Conservation (phyloP, 1,140 invertebrate genomes). For the Pantala flavescens region DNA sequence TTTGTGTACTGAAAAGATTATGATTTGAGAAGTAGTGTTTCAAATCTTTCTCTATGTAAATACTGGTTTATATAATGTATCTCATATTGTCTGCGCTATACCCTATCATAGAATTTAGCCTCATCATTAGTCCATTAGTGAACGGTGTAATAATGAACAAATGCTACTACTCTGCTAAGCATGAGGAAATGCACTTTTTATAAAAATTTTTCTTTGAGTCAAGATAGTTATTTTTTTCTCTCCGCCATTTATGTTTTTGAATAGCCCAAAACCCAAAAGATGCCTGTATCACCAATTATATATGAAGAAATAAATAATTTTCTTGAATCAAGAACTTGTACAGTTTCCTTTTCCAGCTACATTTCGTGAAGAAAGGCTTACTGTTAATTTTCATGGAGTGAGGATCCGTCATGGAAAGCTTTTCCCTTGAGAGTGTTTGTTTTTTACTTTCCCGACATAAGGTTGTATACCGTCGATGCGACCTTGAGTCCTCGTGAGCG, state of each 20-base stretch:
- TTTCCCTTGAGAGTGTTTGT: too few species aligned
- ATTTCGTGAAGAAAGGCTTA: too few species aligned
- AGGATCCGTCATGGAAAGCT: too few species aligned
- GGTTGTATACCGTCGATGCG: too few species aligned
- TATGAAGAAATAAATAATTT: neutral
- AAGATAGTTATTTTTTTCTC: neutral
- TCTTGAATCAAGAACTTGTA: neutral
- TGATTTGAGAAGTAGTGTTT: neutral
- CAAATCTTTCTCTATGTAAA: neutral
- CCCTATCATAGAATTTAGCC: neutral
- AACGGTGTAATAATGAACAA: neutral
- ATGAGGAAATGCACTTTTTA: neutral
- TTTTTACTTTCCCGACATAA: too few species aligned
- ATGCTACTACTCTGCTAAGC: conserved; percentile 3
- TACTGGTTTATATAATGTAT: neutral
- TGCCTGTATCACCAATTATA: neutral
- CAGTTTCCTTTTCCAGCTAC: too few species aligned
- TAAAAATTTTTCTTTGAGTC: neutral
- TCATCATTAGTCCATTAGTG: conserved; percentile 1
- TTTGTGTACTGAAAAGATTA: neutral
- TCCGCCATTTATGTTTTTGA: neutral
- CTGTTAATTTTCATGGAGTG: too few species aligned
- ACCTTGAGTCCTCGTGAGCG: too few species aligned
- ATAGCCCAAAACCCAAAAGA: neutral
- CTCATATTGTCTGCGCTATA: neutral